Conservation (phyloP, 2,888 invertebrate species). For the Trissolcus brochymenae region DNA sequence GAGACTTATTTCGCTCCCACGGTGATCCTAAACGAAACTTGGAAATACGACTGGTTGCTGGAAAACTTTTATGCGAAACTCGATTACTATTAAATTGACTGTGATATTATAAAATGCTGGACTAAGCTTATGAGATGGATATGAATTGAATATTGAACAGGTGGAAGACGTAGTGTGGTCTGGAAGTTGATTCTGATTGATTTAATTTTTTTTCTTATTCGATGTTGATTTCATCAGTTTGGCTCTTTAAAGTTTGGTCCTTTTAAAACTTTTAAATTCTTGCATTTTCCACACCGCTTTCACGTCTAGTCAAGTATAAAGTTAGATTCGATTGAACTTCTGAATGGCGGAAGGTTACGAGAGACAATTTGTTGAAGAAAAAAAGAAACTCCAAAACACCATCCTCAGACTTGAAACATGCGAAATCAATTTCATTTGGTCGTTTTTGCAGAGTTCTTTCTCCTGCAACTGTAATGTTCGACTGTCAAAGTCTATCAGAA, state of each 20-base stretch:
- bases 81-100: slow-evolving; percentile 78
- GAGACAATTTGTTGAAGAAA: not conserved
- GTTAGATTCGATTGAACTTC: slow-evolving; percentile 16
- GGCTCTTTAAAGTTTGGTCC: too few relatives aligned
- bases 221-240: too few relatives aligned
- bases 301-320: slow-evolving; percentile 21
- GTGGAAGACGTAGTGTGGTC: not conserved
- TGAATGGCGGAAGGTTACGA: slow-evolving; percentile 9
- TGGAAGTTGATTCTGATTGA: too few relatives aligned
- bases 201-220: too few relatives aligned
- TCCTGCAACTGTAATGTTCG: slow-evolving; percentile 5
- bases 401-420: not conserved
- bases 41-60: slow-evolving; percentile 81
- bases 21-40: slow-evolving; percentile 78
- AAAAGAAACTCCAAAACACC: not conserved
- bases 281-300: not conserved
- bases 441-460: slow-evolving; percentile 9
- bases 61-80: slow-evolving; percentile 81
- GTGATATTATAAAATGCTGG: slow-evolving; percentile 73
- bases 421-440: not conserved
- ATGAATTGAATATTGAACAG: not conserved
- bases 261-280: too few relatives aligned
- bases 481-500: too few relatives aligned
- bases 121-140: too few relatives aligned
- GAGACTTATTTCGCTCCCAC: slow-evolving; percentile 81